A percentile compares a stretch with the other conserved stretches of the same genome.
phyloP scores from a whole-genome alignment of 2,888 invertebrate genomes.

The Amiota mariae region DNA sequence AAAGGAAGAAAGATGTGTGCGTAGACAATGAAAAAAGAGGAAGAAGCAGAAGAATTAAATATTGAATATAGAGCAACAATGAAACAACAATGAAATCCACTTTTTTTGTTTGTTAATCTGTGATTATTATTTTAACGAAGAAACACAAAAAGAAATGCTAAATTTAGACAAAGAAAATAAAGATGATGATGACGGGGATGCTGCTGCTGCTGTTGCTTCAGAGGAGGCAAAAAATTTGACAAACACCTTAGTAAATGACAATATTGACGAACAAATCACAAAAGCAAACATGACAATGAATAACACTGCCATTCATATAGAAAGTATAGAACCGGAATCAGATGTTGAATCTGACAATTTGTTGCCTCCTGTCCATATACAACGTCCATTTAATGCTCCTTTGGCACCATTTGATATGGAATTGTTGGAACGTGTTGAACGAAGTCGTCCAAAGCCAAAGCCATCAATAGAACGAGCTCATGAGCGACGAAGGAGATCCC shows the following conservation, averaged over 20 bases:
- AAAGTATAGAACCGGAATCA: not conserved
- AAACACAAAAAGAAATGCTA: conserved; percentile 52
- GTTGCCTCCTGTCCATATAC: conserved; percentile 36
- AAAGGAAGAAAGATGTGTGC: conserved; percentile 30
- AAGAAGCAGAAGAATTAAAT: not conserved
- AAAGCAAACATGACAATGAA: not conserved
- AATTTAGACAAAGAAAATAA: conserved; percentile 53
- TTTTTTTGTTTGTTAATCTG: conserved; percentile 4
- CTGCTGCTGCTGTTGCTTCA: not conserved
- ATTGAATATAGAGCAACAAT: conserved; percentile 31
- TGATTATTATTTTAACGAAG: not conserved
- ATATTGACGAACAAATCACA: conserved; percentile 15
- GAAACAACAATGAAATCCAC: conserved; percentile 28
- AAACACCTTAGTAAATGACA: not conserved
- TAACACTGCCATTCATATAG: conserved; percentile 9
- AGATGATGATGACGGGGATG: conserved; percentile 31
- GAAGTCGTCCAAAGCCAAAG: conserved; percentile 35
- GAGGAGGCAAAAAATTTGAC: no score
- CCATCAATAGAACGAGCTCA: conserved; percentile 33
- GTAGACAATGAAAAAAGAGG: conserved; percentile 44
- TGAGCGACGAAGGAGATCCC: conserved; percentile 18
- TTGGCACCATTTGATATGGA: conserved; percentile 61
- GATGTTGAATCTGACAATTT: conserved; percentile 35
- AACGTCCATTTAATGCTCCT: conserved; percentile 58
- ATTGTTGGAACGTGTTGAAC: conserved; percentile 43